Percentiles rank a stretch among this genome's conserved stretches.
These are phyloP conservation scores for Kradibia gibbosae DNA, from an alignment of 1,140 invertebrate species.

Conservation along the genomic window DNA sequence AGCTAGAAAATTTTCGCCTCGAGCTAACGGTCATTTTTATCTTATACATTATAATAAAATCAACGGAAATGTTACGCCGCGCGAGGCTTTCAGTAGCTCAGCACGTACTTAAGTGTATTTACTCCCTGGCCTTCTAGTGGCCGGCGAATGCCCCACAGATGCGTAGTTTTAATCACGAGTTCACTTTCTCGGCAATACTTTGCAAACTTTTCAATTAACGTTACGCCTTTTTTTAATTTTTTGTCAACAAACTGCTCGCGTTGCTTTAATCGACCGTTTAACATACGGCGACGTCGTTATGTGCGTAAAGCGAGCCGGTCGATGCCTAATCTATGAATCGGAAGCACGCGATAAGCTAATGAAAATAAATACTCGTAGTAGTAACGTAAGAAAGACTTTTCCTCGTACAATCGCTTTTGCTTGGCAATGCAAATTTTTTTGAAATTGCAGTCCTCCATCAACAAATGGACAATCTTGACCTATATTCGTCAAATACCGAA, in stretches of 20 bases:
- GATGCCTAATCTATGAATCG: neutral
- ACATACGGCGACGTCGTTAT: too few relatives aligned
- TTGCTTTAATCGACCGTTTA: too few relatives aligned
- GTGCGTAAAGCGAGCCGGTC: neutral
- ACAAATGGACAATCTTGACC: slow-evolving; percentile 1
- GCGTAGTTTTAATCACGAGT: neutral
- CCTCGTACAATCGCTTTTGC: neutral
- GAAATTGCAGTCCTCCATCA: slow-evolving; percentile 8
- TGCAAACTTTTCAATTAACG: neutral
- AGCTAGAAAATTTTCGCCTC: too few relatives aligned
- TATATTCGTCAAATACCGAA: slow-evolving; percentile 4
- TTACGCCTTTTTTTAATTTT: neutral
- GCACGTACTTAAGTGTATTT: neutral
- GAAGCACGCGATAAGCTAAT: neutral
- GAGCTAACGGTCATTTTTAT: too few relatives aligned
- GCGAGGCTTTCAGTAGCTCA: neutral
- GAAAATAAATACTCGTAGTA: slow-evolving; percentile 15
- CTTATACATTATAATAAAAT: too few relatives aligned
- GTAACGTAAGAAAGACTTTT: neutral
- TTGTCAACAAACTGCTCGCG: too few relatives aligned
- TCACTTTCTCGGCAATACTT: neutral
- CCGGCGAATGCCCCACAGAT: neutral
- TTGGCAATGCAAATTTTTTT: slow-evolving; percentile 7
- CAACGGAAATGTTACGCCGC: too few relatives aligned
- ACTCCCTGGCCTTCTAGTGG: neutral